Base-by-base conservation (phyloP, 53 echinoderm and acorn worm species). In the Hippasteria phrygiana region DNA sequence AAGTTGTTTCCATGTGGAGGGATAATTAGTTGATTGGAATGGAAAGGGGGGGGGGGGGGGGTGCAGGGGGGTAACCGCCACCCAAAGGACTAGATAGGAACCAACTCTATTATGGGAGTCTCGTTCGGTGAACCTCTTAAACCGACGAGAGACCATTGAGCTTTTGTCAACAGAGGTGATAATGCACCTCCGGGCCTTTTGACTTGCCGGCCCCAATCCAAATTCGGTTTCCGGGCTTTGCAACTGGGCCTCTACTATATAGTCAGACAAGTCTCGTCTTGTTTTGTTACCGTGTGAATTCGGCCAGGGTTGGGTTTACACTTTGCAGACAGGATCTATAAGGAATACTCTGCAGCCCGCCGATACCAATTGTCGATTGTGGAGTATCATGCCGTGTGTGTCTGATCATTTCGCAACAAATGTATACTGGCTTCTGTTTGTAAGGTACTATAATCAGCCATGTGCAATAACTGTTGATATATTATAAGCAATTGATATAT, bases 261-360 rank as follows among this genome's bases (percentile, higher is more conserved):
- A 67, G 37, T 12, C 8, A 13, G 71, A 36, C 85, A 85, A 85
- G 85, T 85, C 85, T 71, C 37, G 71, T 32, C 85, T 51, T 85
- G 85, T 70, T 85, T 84, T 65, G 70, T 11, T 22, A 43, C 51
- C 70, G 85, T 50, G 70, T 11, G 85, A 66, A 81, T 40, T 37
- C 65, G 65, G 65, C 29, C 65, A 65, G 28, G 29, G 9, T 32
- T 32, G 14, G 14, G 3, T 32, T 24, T 29, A 27, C 0, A 29
- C 65, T 31, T 7, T 26, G 65, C 65, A 65, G 65, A 65, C 54
- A 54, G 54, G 54, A 16, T 54, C 20, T 18, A 54, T 17, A n/a
- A n/a, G n/a, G n/a, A n/a, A n/a, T n/a, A n/a, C 54, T 6, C 8
- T 24, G n/a, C 24, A 59, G 26, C 59, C 26, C 20, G 51, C 22